Evolutionary conservation across 2,888 invertebrate genomes (phyloP), one percentile per base, ranked within the genome.

Genomic region (Leucania comma): DNA sequence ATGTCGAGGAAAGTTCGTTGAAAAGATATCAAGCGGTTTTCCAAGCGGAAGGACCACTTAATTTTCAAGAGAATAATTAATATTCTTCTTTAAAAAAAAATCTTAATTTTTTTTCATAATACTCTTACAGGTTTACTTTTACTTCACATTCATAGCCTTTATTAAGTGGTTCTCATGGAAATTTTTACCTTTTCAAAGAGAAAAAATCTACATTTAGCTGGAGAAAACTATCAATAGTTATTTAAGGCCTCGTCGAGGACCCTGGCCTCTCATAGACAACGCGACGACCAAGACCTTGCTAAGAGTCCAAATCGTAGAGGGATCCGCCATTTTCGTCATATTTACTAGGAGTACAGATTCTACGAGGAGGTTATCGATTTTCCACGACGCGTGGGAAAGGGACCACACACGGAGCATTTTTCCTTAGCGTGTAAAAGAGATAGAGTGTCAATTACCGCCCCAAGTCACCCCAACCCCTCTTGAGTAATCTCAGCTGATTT

Each of bases 261-360:
- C 50, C 48, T 63, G 26, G 63, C 35, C 35, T 6, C 22, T 71
- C 57, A 22, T 57, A 54, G 24, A 46, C 48, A 58, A 48, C 3
- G 2, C 20, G 32, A 3, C 29, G 32, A 51, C 54, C 51, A 32
- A 69, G 69, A 51, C 61, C 63, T 61, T n/a, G 8, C 51, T 56
- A 50, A 26, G 71, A 78, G 77, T 56, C 71, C 78, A 76, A 84
- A 74, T 68, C 80, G 75, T 77, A 86, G 88, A 87, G 87, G 84
- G 90, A 91, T 93, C 92, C 93, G 93, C 93, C 93, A 93, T 93
- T 93, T 93, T 92, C 86, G 87, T 86, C 81, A 88, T 82, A 89
- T 87, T 67, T 83, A 93, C 92, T 83, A 93, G 91, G 92, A 83
- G 60, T 56, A 32, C 90, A 93, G 77, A 82, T 76, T 61, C 12